Conservation (phyloP, 1,140 invertebrate genomes). For the Coptotermes formosanus region DNA sequence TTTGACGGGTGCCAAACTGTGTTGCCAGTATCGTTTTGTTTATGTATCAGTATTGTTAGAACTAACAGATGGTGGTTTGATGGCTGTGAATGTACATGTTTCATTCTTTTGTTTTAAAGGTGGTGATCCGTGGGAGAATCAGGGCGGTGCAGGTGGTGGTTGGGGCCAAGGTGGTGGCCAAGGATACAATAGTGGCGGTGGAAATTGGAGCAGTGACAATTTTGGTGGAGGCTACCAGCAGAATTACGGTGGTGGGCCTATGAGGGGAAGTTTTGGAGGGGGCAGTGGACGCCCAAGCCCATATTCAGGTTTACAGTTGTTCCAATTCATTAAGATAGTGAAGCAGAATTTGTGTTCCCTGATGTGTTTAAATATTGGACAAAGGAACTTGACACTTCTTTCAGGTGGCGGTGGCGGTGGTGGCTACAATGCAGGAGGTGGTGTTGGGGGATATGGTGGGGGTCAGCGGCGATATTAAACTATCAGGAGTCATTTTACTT, state of each 20-base stretch:
- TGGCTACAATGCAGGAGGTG: slow-evolving; percentile 29
- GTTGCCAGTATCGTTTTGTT: neutral
- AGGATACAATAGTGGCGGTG: slow-evolving; percentile 48
- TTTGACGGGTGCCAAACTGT: neutral
- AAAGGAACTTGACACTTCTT: neutral
- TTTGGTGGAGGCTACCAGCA: slow-evolving; percentile 76
- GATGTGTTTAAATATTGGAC: neutral
- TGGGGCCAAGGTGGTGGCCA: slow-evolving; percentile 41
- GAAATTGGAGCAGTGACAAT: slow-evolving; percentile 59
- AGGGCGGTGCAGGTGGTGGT: slow-evolving; percentile 42
- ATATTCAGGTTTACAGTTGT: slow-evolving; percentile 23
- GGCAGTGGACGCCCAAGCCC: slow-evolving; percentile 32
- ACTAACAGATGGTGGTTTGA: too few relatives aligned
- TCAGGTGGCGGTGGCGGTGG: slow-evolving; percentile 31
- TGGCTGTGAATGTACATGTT: neutral
- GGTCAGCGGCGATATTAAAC: slow-evolving; percentile 34
- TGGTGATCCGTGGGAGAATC: slow-evolving; percentile 37
- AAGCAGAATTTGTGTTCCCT: neutral
- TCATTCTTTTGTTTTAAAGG: neutral
- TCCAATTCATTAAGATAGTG: neutral
- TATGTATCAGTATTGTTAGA: neutral
- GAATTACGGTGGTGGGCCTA: slow-evolving; percentile 67
- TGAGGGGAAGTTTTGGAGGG: slow-evolving; percentile 47
- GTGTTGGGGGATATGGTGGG: slow-evolving; percentile 36
- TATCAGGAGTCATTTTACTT: neutral